Percentiles rank a stretch among this genome's conserved stretches.
These are phyloP conservation scores for Tetranychus truncatus DNA, from an alignment of 2,888 invertebrate genomes.

Conservation along the genomic window DNA sequence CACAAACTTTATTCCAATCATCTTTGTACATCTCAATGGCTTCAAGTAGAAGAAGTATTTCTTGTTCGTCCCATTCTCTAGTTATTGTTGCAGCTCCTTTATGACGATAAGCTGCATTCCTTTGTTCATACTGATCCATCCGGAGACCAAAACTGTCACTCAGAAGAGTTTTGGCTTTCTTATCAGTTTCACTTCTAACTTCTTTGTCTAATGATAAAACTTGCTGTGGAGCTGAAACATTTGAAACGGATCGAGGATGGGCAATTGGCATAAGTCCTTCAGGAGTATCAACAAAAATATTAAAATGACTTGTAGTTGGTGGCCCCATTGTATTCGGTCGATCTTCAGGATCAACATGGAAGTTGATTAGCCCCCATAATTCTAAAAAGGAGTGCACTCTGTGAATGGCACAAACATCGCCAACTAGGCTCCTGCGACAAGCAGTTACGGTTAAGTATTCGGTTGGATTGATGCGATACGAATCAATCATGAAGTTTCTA, in stretches of 20 bases:
- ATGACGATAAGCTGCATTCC: conserved; percentile 49
- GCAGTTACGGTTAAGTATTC: conserved; percentile 97
- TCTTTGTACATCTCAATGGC: conserved; percentile 95
- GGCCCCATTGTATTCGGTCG: conserved; percentile 96
- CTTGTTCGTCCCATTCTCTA: conserved; percentile 96
- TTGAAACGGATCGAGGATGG: conserved; percentile 40
- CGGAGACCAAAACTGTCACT: conserved; percentile 59
- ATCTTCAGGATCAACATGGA: conserved; percentile 85
- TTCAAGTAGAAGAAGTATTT: conserved; percentile 80
- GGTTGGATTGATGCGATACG: conserved; percentile 81
- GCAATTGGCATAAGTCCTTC: conserved; percentile 80
- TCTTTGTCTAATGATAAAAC: conserved; percentile 41
- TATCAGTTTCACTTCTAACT: conserved; percentile 38
- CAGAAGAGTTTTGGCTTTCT: conserved; percentile 38
- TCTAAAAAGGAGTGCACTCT: conserved; percentile 91
- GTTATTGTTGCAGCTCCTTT: conserved; percentile 40
- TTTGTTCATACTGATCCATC: conserved; percentile 67
- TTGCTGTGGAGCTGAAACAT: conserved; percentile 51
- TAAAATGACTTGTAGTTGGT: conserved; percentile 97
- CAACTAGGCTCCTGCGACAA: conserved; percentile 85
- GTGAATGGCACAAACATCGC: conserved; percentile 98
- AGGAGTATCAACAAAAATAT: conserved; percentile 92
- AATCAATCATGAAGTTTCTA: conserved; percentile 98
- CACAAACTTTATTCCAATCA: conserved; percentile 86
- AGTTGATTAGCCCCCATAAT: conserved; percentile 98